Conservation (phyloP, 2,888 invertebrate species). For the Serrognathus titanus region DNA sequence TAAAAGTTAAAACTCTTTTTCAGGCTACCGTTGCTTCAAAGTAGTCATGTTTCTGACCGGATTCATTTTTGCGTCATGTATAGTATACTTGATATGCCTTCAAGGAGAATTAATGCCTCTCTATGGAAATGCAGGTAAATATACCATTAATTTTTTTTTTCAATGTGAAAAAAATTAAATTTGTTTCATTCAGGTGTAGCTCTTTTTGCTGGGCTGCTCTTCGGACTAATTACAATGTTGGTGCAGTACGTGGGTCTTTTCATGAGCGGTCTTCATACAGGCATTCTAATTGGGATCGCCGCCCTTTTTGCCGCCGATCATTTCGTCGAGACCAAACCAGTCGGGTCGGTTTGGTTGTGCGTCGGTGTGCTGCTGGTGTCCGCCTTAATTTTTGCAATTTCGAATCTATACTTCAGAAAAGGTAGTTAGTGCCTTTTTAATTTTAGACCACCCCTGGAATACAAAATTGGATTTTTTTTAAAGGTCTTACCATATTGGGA, state of each 20-base stretch:
- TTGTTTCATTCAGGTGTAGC: conserved; percentile 58
- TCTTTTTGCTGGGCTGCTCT: conserved; percentile 68
- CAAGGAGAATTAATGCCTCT: conserved; percentile 76
- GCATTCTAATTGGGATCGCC: conserved; percentile 61
- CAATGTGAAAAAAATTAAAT: no score
- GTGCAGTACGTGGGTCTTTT: conserved; percentile 80
- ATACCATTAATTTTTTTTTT: no score
- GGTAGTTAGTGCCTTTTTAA: conserved; percentile 50
- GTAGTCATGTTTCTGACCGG: conserved; percentile 86
- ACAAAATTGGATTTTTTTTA: conserved; percentile 22
- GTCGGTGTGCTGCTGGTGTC: conserved; percentile 64
- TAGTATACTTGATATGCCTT: conserved; percentile 76
- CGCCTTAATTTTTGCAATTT: conserved; percentile 66
- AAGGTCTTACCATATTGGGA: conserved; percentile 68
- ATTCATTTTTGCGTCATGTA: conserved; percentile 77
- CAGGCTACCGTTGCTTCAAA: conserved; percentile 86
- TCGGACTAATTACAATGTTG: conserved; percentile 77
- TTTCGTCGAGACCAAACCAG: conserved; percentile 53
- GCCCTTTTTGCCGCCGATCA: conserved; percentile 60
- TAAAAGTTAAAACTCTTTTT: conserved; percentile 29
- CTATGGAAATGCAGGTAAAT: conserved; percentile 68
- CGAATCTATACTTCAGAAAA: conserved; percentile 74
- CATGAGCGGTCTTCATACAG: conserved; percentile 76
- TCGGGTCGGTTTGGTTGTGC: conserved; percentile 62
- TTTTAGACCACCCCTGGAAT: background rate